phyloP scores from a whole-genome alignment of 2,797 vertebrate genomes.

The Limosa lapponica region DNA sequence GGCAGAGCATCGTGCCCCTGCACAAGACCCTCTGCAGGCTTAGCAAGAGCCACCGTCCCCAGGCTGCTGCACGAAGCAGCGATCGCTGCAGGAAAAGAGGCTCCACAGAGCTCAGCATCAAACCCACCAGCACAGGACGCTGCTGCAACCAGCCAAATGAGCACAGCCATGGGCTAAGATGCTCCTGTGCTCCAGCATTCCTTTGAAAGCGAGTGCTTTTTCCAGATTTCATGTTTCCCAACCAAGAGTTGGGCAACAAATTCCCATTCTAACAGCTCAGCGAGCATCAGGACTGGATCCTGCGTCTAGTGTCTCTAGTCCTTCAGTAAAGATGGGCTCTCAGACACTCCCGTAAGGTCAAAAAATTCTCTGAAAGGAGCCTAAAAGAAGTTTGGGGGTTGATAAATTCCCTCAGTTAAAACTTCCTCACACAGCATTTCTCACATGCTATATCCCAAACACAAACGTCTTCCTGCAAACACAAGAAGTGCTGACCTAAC shows the following conservation, averaged over 20 bases:
- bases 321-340: background rate
- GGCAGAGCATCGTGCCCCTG: background rate
- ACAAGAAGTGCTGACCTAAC: background rate
- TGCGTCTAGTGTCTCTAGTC: background rate
- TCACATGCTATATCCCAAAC: background rate
- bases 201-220: background rate
- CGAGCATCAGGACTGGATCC: background rate
- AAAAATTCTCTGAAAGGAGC: background rate
- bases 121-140: background rate
- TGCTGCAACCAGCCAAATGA: background rate
- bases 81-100: background rate
- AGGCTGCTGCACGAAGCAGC: background rate
- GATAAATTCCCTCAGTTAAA: background rate
- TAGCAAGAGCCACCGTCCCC: fast-evolving
- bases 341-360: background rate
- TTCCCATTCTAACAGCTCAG: background rate
- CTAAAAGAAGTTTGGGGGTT: background rate
- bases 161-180: background rate
- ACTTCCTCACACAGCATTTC: background rate
- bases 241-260: background rate
- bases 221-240: background rate
- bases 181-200: background rate
- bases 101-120: background rate
- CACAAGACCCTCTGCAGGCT: background rate
- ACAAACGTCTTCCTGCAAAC: background rate